Conservation (phyloP, 2,797 vertebrate species). For the Danio jaintianensis region DNA sequence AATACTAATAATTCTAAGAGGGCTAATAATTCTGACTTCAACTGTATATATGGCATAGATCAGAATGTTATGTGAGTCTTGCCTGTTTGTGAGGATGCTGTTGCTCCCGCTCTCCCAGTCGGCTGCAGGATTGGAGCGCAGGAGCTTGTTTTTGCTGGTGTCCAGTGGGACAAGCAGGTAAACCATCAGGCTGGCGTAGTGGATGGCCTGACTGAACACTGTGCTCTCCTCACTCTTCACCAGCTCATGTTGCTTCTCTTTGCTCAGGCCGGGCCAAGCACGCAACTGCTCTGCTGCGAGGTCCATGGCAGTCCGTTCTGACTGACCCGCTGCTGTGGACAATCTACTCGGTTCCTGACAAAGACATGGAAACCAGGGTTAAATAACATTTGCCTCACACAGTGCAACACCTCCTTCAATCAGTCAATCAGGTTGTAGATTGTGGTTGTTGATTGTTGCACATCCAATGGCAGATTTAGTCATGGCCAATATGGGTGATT, state of each 20-base stretch:
- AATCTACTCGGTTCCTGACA: constrained; percentile 75
- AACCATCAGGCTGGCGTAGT: constrained; percentile 98
- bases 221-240: constrained; percentile 97
- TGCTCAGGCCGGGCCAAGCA: constrained; percentile 87
- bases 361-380: not conserved
- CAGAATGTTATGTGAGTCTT: too few species aligned
- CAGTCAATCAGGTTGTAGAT: too few species aligned
- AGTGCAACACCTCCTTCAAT: too few species aligned
- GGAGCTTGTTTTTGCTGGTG: constrained; percentile 93
- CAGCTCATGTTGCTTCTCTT: constrained; percentile 90
- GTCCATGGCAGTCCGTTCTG: constrained; percentile 94
- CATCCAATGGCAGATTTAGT: too few species aligned
- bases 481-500: too few species aligned
- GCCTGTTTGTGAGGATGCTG: constrained; percentile 97
- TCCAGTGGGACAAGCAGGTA: constrained; percentile 95
- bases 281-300: constrained; percentile 93
- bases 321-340: constrained; percentile 60
- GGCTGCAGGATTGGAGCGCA: constrained; percentile 83
- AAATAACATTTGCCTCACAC: not conserved
- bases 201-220: constrained; percentile 98
- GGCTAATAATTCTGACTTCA: too few species aligned
- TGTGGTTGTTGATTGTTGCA: too few species aligned
- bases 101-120: constrained; percentile 99
- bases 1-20: too few species aligned
- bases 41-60: too few species aligned